Evolutionary conservation across 1,140 invertebrate genomes (phyloP).

Genomic region (Bathynomus jamesi): DNA sequence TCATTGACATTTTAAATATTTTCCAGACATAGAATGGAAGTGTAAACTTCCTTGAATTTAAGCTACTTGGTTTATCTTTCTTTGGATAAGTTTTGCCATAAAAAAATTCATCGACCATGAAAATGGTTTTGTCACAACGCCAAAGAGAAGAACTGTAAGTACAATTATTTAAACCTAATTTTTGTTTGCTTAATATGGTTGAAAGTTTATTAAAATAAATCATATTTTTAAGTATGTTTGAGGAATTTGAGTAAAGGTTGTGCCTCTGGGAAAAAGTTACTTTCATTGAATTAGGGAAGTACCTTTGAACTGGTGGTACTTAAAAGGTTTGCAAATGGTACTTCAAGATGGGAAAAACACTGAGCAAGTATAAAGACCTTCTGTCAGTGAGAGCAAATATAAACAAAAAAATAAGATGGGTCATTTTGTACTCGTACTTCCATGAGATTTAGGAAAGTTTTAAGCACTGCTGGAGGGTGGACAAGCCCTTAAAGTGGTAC

Average conservation of each 20-base stretch:
- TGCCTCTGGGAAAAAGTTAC: not conserved
- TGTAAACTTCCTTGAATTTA: not conserved
- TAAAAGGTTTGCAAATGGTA: not conserved
- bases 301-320: too few species aligned
- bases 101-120: conserved; percentile 42
- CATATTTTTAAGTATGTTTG: not conserved
- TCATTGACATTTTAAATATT: too few species aligned
- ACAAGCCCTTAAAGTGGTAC: too few species aligned
- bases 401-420: too few species aligned
- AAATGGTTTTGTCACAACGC: conserved; percentile 98
- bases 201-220: not conserved
- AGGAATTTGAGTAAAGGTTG: not conserved
- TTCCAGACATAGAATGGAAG: not conserved
- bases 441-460: too few species aligned
- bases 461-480: too few species aligned
- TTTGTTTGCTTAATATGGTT: conserved; percentile 19
- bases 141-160: conserved; percentile 98
- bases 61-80: not conserved
- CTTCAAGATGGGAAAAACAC: too few species aligned
- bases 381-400: too few species aligned
- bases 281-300: not conserved
- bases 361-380: too few species aligned
- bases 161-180: conserved; percentile 39
- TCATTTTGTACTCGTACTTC: too few species aligned
- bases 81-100: not conserved